Conservation (phyloP, 1,140 invertebrate species). For the Linepithema humile region DNA sequence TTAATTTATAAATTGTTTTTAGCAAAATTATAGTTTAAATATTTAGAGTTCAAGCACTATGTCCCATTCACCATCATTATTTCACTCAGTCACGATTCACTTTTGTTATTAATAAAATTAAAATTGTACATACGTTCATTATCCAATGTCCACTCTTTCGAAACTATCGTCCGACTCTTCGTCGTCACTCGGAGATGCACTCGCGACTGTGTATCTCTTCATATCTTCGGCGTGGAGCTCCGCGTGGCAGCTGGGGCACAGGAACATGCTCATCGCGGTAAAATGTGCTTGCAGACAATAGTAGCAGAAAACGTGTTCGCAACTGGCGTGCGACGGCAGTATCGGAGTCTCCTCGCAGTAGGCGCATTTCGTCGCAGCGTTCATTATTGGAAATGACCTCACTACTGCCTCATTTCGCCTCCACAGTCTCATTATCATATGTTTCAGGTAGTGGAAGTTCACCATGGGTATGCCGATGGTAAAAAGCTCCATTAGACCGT, state of each 20-base stretch:
- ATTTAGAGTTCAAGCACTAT: background rate
- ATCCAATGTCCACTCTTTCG: conserved; percentile 20
- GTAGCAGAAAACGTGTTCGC: conserved; percentile 81
- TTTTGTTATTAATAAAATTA: background rate
- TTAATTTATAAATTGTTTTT: background rate
- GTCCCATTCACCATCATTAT: background rate
- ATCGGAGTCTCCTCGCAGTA: conserved; percentile 79
- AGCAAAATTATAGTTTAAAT: background rate
- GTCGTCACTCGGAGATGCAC: background rate
- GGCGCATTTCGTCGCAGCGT: conserved; percentile 72
- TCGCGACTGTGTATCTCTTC: conserved; percentile 64
- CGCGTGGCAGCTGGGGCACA: conserved; percentile 72
- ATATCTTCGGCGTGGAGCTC: conserved; percentile 71
- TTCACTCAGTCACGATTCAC: background rate
- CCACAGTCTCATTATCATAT: conserved; percentile 70
- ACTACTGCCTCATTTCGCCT: background rate
- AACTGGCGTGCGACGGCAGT: conserved; percentile 80
- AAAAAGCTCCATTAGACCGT: conserved; percentile 80
- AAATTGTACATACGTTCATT: background rate
- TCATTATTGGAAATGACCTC: conserved; percentile 63
- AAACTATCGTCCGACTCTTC: conserved; percentile 40
- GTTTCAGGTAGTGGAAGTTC: conserved; percentile 78
- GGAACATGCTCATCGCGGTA: conserved; percentile 73
- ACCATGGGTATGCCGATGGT: conserved; percentile 79
- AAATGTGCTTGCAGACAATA: conserved; percentile 82